Conservation (phyloP, 2,888 invertebrate genomes). For the Schizaphis graminum region DNA sequence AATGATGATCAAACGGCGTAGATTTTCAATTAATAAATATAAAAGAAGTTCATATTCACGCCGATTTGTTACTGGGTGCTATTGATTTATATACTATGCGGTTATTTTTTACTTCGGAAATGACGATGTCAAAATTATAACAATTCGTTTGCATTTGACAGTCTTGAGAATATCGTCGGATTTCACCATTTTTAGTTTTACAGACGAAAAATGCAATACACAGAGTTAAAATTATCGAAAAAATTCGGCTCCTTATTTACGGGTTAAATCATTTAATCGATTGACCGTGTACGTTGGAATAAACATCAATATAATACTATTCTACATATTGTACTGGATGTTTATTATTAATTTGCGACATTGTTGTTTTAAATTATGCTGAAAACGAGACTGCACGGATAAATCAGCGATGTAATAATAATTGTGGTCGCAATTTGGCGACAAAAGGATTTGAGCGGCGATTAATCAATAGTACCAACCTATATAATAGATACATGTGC, state of each 20-base stretch:
- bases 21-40: background rate
- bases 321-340: background rate
- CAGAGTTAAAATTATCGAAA: background rate
- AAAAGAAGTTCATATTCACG: background rate
- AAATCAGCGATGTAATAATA: background rate
- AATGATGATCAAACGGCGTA: background rate
- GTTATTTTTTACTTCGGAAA: background rate
- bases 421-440: background rate
- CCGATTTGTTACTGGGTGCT: background rate
- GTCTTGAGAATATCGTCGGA: background rate
- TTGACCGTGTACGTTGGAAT: background rate
- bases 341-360: background rate
- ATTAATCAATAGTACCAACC: background rate
- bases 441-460: background rate
- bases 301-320: background rate
- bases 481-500: background rate
- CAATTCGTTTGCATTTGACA: background rate
- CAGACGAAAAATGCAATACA: background rate
- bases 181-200: background rate
- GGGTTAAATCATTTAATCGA: background rate
- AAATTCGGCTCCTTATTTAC: background rate
- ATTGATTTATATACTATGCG: background rate
- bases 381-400: background rate
- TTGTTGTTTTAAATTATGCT: background rate
- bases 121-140: background rate